Evolutionary conservation across 2,113 vertebrate species (phyloP).

Genomic region (Apus apus): DNA sequence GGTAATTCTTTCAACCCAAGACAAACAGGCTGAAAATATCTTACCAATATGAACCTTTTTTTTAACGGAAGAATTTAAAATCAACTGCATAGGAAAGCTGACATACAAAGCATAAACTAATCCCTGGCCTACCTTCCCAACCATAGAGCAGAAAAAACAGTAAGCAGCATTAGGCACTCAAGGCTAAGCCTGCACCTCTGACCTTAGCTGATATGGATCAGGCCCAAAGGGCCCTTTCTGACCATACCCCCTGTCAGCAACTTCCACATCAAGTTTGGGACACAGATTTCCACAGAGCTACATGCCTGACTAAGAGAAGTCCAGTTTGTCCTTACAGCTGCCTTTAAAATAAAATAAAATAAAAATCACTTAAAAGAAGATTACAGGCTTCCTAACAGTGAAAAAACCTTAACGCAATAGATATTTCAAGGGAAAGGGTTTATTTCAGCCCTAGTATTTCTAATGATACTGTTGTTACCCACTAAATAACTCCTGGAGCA

Average conservation of each 20-base stretch:
- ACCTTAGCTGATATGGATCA: slow-evolving; percentile 20
- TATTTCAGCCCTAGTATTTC: background rate
- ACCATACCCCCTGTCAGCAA: background rate
- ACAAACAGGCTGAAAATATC: slow-evolving; percentile 30
- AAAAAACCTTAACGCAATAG: fast-evolving
- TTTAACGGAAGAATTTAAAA: background rate
- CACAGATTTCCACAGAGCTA: background rate
- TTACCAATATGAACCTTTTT: background rate
- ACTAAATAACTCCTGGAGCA: background rate
- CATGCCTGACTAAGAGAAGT: background rate
- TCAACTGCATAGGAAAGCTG: background rate
- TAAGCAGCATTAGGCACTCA: background rate
- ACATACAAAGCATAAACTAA: background rate
- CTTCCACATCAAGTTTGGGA: background rate
- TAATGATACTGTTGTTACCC: background rate
- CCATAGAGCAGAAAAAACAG: background rate
- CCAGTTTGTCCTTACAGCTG: background rate
- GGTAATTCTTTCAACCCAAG: slow-evolving; percentile 40
- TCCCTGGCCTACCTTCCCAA: background rate
- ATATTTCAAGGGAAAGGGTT: background rate
- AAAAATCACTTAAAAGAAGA: background rate
- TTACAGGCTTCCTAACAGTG: background rate
- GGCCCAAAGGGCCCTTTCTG: background rate
- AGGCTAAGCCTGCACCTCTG: background rate
- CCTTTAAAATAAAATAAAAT: background rate